Evolutionary conservation across 2,797 vertebrate species (phyloP), one percentile per base, ranked within the genome.

Genomic region (Myripristis murdjan): DNA sequence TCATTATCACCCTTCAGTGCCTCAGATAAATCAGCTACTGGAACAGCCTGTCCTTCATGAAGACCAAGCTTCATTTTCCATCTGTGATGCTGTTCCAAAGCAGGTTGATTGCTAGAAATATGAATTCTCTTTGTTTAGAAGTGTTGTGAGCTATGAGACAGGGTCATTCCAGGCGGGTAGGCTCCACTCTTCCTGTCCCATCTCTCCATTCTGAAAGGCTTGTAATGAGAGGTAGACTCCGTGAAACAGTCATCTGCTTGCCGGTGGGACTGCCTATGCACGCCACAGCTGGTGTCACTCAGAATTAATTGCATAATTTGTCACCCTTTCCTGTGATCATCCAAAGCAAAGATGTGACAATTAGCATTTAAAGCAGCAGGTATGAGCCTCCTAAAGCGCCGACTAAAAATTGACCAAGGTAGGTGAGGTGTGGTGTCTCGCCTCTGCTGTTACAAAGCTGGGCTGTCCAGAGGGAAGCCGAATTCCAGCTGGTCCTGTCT

Each of bases 251-350:
- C 18, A 8, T 64, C 57, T 18, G 43, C 54, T 73, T 22, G 12
- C 43, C 63, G 1, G 28, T 39, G 54, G 59, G 60, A 37, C 46
- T 2, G 43, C 12, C 53, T 56, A 49, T 18, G 53, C 43, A 5
- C 6, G 18, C 64, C 48, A 11, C 80, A 68, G 67, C 83, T 75
- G 75, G 18, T 58, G 70, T 70, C 9, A 6, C 51, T 77, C 76
- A 57, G 26, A 75, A 79, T 82, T 68, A 81, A 86, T 78, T 70
- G 58, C 64, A 68, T 57, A 57, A 44, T 87, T 81, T 86, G 52
- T 76, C 70, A 64, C 57, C 20, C 20, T 67, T 63, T 64, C 44
- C 52, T 73, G 70, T 58, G 63, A 77, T 73, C 59, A 64, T 54
- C 18, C 58, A 15, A 47, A 59, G 41, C 64, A 64, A 49, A 66